Evolutionary conservation across 1,140 invertebrate genomes (phyloP), one percentile per base, ranked within the genome.

Genomic region (Cydia fagiglandana): DNA sequence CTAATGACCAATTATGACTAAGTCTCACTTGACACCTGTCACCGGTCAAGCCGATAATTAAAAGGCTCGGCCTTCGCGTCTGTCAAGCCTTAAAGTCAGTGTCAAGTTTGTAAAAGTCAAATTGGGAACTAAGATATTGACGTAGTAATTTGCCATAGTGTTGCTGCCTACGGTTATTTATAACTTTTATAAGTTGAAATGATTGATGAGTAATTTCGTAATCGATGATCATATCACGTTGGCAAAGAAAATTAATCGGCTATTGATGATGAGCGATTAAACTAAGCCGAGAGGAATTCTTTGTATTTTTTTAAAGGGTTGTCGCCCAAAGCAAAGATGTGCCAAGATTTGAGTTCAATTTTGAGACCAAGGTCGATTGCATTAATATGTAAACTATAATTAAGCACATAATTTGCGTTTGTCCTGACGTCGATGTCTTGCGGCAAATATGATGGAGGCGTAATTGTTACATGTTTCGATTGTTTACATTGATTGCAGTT

Each of bases 11-110:
- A 70, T 70, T 70, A 70, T 24, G 17, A 45, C n/a, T 17, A 38
- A 70, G 66, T 70, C 66, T 38, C 66, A 70, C 66, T 70, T 70
- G 66, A 70, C 66, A 70, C 66, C 66, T 70, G 66, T 70, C 66
- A 70, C 30, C 34, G 15, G 28, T n/a, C 64, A 34, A 2, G 64
- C 64, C n/a, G 9, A 38, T 70, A 70, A 70, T 70, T 70, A 70
- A 70, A 70, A 38, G 66, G n/a, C 66, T 61, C 66, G 66, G 7
- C 66, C 66, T 70, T 70, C 4, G 66, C 17, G 66, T 70, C 66
- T 38, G 30, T 70, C 34, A 70, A 41, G 34, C 7, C 34, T 38
- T 66, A 66, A 70, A 70, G 66, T 70, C 34, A 24, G 56, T 61
- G 56, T 61, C 56, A 61, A 70, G 34, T 38, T 70, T 61, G 34